These are phyloP conservation scores for Coleophora deauratella DNA, from an alignment of 2,888 invertebrate genomes.

Conservation along the genomic window DNA sequence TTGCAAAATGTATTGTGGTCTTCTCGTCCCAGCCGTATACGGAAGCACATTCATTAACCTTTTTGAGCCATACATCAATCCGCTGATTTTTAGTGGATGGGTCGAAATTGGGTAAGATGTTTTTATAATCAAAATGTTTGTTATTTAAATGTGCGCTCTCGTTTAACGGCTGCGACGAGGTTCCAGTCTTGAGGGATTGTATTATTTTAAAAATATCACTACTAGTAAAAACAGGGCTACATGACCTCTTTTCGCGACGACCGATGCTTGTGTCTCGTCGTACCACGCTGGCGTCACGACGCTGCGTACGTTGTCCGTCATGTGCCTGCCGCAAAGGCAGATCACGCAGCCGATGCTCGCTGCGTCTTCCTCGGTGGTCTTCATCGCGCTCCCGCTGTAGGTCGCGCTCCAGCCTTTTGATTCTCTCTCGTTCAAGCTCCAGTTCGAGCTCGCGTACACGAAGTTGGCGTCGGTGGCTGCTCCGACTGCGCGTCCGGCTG, in stretches of 20 bases:
- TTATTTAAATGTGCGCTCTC: neutral
- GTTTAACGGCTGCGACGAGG: neutral
- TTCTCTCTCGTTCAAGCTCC: neutral
- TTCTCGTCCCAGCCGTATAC: conserved; percentile 16
- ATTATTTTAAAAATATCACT: conserved; percentile 6
- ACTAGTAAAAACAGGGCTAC: conserved; percentile 6
- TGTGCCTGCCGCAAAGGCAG: neutral
- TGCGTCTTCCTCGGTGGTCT: neutral
- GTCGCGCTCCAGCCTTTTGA: neutral
- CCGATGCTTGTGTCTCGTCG: neutral
- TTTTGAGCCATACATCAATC: conserved; percentile 12
- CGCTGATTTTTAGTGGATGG: conserved; percentile 14
- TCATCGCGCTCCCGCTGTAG: neutral
- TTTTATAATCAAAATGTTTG: conserved; percentile 3
- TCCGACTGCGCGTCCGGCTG: neutral
- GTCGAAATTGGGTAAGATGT: conserved; percentile 16
- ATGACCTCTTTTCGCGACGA: conserved; percentile 4
- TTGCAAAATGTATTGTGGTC: conserved; percentile 13
- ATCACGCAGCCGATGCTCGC: neutral
- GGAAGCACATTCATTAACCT: conserved; percentile 11
- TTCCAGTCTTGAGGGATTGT: neutral
- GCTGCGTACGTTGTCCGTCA: neutral
- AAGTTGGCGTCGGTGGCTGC: neutral
- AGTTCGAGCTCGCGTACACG: neutral
- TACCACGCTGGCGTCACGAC: no score